phyloP scores from a whole-genome alignment of 1,140 invertebrate species.

The Cheumatopsyche charites region DNA sequence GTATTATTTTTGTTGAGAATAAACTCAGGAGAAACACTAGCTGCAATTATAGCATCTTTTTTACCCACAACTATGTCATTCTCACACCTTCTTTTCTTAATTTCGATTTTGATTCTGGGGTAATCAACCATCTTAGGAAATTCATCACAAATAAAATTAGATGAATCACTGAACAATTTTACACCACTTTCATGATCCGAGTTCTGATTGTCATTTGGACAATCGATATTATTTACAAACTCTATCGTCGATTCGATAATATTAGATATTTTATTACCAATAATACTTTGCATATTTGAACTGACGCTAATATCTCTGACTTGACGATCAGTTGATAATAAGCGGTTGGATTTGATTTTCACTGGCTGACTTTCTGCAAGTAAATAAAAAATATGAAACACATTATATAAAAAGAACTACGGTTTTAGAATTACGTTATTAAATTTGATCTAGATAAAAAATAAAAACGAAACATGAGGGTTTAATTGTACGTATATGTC shows the following conservation, averaged over 20 bases:
- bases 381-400: conserved; percentile 3
- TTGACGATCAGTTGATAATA: conserved; percentile 37
- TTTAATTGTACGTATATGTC: background rate
- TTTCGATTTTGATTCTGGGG: conserved; percentile 37
- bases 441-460: background rate
- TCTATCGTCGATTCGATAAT: conserved; percentile 39
- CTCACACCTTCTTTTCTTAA: conserved; percentile 37
- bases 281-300: conserved; percentile 40
- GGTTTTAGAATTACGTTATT: background rate
- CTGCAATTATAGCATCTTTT: conserved; percentile 25
- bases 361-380: conserved; percentile 5
- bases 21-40: conserved; percentile 34
- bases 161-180: conserved; percentile 44
- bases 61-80: conserved; percentile 6
- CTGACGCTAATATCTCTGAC: conserved; percentile 40
- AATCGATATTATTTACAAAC: conserved; percentile 35
- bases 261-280: conserved; percentile 44
- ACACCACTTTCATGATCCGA: conserved; percentile 32
- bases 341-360: conserved; percentile 42
- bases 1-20: conserved; percentile 30
- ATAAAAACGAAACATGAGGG: background rate
- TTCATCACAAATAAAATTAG: conserved; percentile 28
- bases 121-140: conserved; percentile 26
- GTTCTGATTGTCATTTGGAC: background rate
- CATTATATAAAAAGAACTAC: background rate